phyloP scores from a whole-genome alignment of 2,113 vertebrate genomes.

The Sarotherodon lohbergeri region DNA sequence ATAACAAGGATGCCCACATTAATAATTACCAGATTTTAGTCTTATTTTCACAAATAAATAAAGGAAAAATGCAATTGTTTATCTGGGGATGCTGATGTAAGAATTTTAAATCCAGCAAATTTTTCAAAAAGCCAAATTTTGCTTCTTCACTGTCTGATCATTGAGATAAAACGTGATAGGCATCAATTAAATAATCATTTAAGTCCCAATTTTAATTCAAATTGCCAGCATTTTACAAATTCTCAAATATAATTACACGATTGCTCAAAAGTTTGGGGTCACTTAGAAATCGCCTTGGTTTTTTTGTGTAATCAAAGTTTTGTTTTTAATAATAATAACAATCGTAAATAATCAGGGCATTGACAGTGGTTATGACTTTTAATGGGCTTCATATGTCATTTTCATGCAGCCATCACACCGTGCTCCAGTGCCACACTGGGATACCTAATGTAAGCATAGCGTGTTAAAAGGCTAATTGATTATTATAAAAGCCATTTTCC shows the following conservation, averaged over 20 bases:
- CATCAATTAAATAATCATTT: neutral
- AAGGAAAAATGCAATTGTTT: neutral
- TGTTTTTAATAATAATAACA: neutral
- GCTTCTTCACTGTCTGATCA: neutral
- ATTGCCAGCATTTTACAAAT: neutral
- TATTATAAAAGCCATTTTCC: neutral
- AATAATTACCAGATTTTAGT: neutral
- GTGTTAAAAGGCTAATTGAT: neutral
- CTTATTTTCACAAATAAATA: neutral
- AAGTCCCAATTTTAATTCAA: neutral
- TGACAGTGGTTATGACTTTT: neutral
- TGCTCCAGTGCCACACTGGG: neutral
- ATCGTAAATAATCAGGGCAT: neutral
- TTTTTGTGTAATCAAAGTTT: neutral
- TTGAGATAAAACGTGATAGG: neutral
- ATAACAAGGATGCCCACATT: neutral
- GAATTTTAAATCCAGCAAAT: neutral
- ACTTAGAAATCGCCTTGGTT: neutral
- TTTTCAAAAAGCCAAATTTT: neutral
- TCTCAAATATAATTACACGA: neutral
- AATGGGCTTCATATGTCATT: neutral
- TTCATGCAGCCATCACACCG: neutral
- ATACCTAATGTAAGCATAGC: neutral
- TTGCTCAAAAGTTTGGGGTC: neutral
- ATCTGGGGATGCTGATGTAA: neutral